phyloP scores from a whole-genome alignment of 2,888 invertebrate genomes.

The Acronicta psi region DNA sequence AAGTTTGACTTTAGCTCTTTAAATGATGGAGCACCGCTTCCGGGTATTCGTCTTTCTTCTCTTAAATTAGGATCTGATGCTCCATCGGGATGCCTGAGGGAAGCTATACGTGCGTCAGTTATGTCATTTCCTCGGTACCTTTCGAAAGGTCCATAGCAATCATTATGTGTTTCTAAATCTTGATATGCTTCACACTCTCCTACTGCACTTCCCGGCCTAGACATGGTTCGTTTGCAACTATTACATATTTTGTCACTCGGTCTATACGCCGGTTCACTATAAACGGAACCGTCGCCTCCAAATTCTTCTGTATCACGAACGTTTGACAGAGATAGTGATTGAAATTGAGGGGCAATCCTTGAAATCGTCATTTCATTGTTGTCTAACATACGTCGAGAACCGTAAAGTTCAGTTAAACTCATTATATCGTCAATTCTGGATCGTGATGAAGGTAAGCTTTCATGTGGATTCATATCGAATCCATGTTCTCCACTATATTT shows the following conservation, averaged over 20 bases:
- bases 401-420: constrained; percentile 94
- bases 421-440: constrained; percentile 94
- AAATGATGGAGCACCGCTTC: constrained; percentile 91
- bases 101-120: constrained; percentile 90
- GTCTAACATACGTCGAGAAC: constrained; percentile 93
- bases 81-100: constrained; percentile 96
- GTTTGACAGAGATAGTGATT: constrained; percentile 92
- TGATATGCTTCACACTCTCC: constrained; percentile 91
- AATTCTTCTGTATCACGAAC: constrained; percentile 91
- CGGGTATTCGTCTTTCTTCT: constrained; percentile 91
- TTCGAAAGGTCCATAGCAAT: constrained; percentile 90
- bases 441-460: constrained; percentile 82
- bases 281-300: constrained; percentile 94
- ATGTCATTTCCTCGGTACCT: constrained; percentile 89
- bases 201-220: constrained; percentile 91
- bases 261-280: constrained; percentile 95
- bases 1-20: constrained; percentile 87
- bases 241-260: constrained; percentile 93
- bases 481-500: constrained; percentile 80
- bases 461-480: constrained; percentile 81
- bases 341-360: constrained; percentile 90
- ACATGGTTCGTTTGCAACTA: constrained; percentile 92
- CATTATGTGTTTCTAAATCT: constrained; percentile 87
- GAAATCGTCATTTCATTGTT: constrained; percentile 89
- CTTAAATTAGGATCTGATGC: constrained; percentile 97